A percentile compares a stretch with the other conserved stretches of the same genome.
Evolutionary conservation across 2,888 invertebrate species (phyloP).

Genomic region (Pterobdella sp.): DNA sequence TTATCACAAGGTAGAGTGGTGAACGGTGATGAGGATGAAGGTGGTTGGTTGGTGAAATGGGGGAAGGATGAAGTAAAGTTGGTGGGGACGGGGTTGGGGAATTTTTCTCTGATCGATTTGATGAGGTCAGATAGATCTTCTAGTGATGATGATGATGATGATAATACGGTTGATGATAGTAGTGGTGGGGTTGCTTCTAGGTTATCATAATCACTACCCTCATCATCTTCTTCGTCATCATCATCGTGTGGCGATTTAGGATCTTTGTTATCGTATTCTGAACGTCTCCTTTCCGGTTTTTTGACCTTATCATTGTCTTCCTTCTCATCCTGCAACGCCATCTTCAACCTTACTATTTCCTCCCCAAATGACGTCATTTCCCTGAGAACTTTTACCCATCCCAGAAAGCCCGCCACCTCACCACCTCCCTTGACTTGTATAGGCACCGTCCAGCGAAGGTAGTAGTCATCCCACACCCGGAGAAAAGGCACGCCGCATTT

Average conservation of each 20-base stretch:
- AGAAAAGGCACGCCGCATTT: conserved; percentile 6
- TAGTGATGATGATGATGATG: neutral
- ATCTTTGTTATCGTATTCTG: too few relatives aligned
- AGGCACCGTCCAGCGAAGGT: conserved; percentile 77
- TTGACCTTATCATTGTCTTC: too few relatives aligned
- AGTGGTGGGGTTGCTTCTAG: neutral
- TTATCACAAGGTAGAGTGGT: neutral
- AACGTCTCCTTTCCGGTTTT: too few relatives aligned
- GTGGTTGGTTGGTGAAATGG: conserved; percentile 10
- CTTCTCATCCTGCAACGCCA: too few relatives aligned
- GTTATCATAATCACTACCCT: conserved; percentile 44
- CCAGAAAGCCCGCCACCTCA: conserved; percentile 46
- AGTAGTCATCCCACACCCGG: conserved; percentile 76
- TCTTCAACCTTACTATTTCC: too few relatives aligned
- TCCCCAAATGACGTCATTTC: too few relatives aligned
- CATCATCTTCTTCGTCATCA: too few relatives aligned
- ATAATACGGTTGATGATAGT: neutral
- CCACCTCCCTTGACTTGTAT: conserved; percentile 69
- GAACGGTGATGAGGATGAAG: conserved; percentile 11
- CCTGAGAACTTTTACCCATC: too few relatives aligned
- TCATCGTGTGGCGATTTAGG: too few relatives aligned
- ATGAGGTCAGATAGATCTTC: neutral
- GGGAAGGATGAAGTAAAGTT: conserved; percentile 30
- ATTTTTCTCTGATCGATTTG: neutral
- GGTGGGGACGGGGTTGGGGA: neutral